These are phyloP conservation scores for Phalacrocorax carbo DNA, from an alignment of 2,113 vertebrate species.

Conservation along the genomic window DNA sequence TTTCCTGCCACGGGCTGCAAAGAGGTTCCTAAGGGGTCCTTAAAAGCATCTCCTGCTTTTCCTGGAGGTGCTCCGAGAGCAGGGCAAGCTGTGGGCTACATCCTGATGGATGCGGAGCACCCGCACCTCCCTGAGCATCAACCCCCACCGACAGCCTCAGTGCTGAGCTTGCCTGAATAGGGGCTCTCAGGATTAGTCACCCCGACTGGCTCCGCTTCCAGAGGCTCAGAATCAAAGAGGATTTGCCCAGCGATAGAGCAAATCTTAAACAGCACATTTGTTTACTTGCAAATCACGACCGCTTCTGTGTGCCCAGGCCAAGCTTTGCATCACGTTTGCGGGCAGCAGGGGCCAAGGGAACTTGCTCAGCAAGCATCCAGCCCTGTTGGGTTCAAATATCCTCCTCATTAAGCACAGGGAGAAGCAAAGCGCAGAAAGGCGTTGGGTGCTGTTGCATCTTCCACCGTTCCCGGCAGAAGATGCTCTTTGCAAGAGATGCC, in stretches of 20 bases:
- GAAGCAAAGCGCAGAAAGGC: neutral
- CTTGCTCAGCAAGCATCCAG: neutral
- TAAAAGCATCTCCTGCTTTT: neutral
- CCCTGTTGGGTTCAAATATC: accelerated
- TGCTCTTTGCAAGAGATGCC: neutral
- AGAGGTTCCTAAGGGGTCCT: neutral
- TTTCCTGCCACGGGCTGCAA: neutral
- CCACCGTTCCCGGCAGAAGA: accelerated
- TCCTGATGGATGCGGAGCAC: neutral
- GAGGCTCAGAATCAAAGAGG: conserved; percentile 4
- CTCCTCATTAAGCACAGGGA: neutral
- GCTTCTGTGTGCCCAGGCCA: accelerated
- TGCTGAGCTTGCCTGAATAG: neutral
- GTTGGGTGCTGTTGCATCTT: neutral
- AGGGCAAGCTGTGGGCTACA: neutral
- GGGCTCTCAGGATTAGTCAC: neutral
- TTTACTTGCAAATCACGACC: neutral
- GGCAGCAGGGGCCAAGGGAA: neutral
- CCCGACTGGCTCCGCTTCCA: neutral
- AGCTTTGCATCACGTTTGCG: neutral
- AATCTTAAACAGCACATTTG: neutral
- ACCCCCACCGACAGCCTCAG: neutral
- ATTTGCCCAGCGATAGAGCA: neutral
- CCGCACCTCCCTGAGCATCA: neutral
- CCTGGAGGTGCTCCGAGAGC: neutral